Base-by-base conservation (phyloP, 1,140 invertebrate genomes). In the Caligus rogercresseyi region DNA sequence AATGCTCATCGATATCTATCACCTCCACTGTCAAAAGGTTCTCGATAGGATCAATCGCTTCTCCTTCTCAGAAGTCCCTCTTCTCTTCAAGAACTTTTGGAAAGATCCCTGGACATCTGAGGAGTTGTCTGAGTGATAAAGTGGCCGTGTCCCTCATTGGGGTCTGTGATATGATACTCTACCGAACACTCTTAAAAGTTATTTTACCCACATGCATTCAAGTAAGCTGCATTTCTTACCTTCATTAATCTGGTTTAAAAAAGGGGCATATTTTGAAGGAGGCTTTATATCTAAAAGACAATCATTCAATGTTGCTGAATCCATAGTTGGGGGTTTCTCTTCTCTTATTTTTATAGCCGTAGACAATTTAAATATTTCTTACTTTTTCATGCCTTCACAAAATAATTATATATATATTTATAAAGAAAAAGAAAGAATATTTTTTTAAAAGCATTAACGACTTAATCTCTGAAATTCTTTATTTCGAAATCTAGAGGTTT, bases 1-100 rank as follows among this genome's bases (percentile, higher is more conserved):
- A 31, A 77, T 76, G 3, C 78, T 79, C 67, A 68, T 78, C 16
- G 74, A 77, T 71, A 78, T 79, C 77, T 79, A 79, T 66, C 67
- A 76, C 52, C 74, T 77, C 2, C 78, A 79, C 65, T 78, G 77
- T 66, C 77, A 79, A 65, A 67, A 77, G 21, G 72, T 79, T 21
- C 68, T 79, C 19, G 78, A 79, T 59, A 76, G 76, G 0, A 72
- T 78, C 20, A 74, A 77, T 20, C 66, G 76, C 53, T 77, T 73
- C 20, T 77, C 74, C 66, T 78, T 79, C 70, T 75, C 78, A 54
- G 77, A 79, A 72, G 77, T 77, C 65, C 68, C 62, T 61, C 25
- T 66, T 16, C 14, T 58, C 16, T 65, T 79, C 16, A 66, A 76
- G 1, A 76, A 79, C 66, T 79, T 79, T 68, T 79, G 78, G 78